These are phyloP conservation scores for Enoplosus armatus DNA, from an alignment of 2,797 vertebrate genomes.

Conservation along the genomic window DNA sequence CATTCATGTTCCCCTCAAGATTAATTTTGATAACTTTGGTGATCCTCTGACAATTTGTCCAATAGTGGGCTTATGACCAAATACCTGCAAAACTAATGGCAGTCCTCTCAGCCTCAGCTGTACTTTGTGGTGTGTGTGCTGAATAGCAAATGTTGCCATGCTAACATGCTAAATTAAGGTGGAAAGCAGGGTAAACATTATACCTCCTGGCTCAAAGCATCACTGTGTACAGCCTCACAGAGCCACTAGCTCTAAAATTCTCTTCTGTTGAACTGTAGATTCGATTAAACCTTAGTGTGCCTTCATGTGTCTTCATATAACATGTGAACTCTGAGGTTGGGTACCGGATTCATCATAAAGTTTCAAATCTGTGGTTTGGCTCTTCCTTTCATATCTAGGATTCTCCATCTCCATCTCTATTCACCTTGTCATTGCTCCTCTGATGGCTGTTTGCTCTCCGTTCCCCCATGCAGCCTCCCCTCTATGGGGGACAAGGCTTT, in stretches of 20 bases:
- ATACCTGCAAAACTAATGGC: not conserved
- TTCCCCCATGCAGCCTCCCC: not conserved
- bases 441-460: not conserved
- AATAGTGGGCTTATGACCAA: not conserved
- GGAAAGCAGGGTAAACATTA: not conserved
- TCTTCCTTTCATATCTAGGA: not conserved
- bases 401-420: not conserved
- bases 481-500: not conserved
- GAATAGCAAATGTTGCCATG: not conserved
- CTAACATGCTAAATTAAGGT: not conserved
- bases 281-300: not conserved
- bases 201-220: not conserved
- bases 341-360: not conserved
- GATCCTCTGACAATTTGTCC: too few relatives aligned
- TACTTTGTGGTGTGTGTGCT: not conserved
- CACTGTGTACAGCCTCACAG: not conserved
- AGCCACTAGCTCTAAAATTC: not conserved
- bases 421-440: slow-evolving; percentile 1
- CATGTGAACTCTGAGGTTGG: not conserved
- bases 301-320: slow-evolving; percentile 5
- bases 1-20: not conserved
- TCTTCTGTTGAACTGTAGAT: not conserved
- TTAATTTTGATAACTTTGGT: too few relatives aligned
- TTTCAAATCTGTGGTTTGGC: not conserved
- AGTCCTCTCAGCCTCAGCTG: not conserved